Evolutionary conservation across 1,140 invertebrate species (phyloP), one percentile per base, ranked within the genome.

Genomic region (Pseudomyrmex dendroicus): DNA sequence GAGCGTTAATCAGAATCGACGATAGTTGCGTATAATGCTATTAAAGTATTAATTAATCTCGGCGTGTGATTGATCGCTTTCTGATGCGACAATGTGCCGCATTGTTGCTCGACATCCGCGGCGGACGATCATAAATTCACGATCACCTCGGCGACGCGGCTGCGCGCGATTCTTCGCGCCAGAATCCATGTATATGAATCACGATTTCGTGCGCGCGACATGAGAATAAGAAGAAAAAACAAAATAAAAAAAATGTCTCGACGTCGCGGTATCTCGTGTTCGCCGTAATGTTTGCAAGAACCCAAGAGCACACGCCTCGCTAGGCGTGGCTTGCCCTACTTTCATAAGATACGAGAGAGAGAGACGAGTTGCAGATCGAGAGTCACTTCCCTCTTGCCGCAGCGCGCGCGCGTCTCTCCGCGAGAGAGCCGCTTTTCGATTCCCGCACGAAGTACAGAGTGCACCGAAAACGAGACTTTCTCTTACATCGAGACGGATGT

Each of bases 311-410:
- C 73, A 46, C 54, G 85, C 63, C 73, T 52, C 46, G 57, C 46
- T 70, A 88, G 85, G 86, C 85, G 85, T 87, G 86, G 86, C 83
- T 84, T 66, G 86, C 35, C 86, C 86, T 88, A 88, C 82, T 88
- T 88, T 87, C 77, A 73, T 22, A 25, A 82, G 61, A 67, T 72
- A 68, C 85, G 84, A 68, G 68, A 78, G 84, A 78, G 84, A 68
- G 68, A 78, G 82, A 86, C 82, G 66, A 84, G 73, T 72, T 44
- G 50, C 54, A 61, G 74, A 84, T 84, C 85, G 70, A 74, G 85
- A 87, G 72, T 87, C 82, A 86, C 83, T 88, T 77, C 85, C 46
- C 85, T 85, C 56, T 44, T 17, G 50, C 56, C 56, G 70, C 56
- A 2, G 25, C 52, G 8, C n/a, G 15, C 22, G 52, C 84, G 68